Conservation (phyloP, 1,140 invertebrate species). For the Piezodorus guildinii region DNA sequence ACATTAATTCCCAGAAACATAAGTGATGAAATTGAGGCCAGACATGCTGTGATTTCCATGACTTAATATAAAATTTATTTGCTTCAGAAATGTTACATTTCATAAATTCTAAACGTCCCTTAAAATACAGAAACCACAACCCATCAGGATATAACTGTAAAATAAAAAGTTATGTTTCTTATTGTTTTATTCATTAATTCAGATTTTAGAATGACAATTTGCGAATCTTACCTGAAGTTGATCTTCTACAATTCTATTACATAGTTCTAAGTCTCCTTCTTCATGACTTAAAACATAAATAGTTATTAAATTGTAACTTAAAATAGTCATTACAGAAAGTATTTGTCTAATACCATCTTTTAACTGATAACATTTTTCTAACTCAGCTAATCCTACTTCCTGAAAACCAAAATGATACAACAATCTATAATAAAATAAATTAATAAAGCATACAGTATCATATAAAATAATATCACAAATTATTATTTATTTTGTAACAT, state of each 20-base stretch:
- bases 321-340: slow-evolving; percentile 69
- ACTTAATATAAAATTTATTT: slow-evolving; percentile 65
- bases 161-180: slow-evolving; percentile 19
- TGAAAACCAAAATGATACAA: slow-evolving; percentile 32
- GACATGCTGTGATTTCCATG: slow-evolving; percentile 69
- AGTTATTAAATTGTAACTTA: slow-evolving; percentile 75
- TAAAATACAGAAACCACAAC: slow-evolving; percentile 86
- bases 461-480: too few species aligned
- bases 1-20: slow-evolving; percentile 92
- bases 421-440: too few species aligned
- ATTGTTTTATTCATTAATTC: neutral
- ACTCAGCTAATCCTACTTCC: slow-evolving; percentile 60
- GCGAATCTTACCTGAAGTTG: slow-evolving; percentile 47
- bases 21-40: slow-evolving; percentile 93
- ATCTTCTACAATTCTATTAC: slow-evolving; percentile 56
- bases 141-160: slow-evolving; percentile 61
- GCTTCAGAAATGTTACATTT: slow-evolving; percentile 64
- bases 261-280: slow-evolving; percentile 64
- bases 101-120: slow-evolving; percentile 71
- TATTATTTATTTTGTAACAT: too few species aligned
- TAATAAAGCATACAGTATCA: too few species aligned
- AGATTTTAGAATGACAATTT: neutral
- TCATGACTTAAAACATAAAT: slow-evolving; percentile 68
- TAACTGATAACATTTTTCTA: slow-evolving; percentile 55
- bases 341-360: slow-evolving; percentile 64